These are phyloP conservation scores for Myopa tessellatipennis DNA, from an alignment of 2,888 invertebrate species.

Conservation along the genomic window DNA sequence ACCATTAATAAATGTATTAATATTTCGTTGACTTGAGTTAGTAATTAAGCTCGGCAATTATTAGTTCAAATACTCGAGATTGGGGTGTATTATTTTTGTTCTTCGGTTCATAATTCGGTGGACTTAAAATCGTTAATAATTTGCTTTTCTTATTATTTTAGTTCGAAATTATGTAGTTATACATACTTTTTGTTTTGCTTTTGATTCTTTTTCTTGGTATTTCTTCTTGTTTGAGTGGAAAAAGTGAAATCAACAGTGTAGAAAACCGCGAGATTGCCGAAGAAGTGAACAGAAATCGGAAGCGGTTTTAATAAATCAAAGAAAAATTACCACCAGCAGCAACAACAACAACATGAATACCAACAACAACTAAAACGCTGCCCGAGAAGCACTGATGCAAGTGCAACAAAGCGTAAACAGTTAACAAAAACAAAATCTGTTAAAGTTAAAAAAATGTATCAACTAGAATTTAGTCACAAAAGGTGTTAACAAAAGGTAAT, in stretches of 20 bases:
- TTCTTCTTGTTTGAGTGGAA: neutral
- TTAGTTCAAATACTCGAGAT: neutral
- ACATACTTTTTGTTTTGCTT: neutral
- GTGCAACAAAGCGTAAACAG: constrained; percentile 28
- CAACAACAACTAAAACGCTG: constrained; percentile 9
- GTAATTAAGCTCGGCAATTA: neutral
- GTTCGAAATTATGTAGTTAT: neutral
- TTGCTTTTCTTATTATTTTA: neutral
- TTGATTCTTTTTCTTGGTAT: neutral
- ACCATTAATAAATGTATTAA: neutral
- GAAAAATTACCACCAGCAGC: constrained; percentile 4
- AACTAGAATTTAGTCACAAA: constrained; percentile 4
- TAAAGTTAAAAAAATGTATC: neutral
- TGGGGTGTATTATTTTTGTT: neutral
- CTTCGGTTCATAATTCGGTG: neutral
- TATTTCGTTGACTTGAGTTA: neutral
- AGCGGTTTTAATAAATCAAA: constrained; percentile 18
- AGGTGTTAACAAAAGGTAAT: constrained; percentile 2
- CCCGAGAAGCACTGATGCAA: constrained; percentile 16
- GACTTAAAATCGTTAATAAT: no score
- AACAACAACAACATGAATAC: neutral
- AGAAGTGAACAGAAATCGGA: constrained; percentile 12
- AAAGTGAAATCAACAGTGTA: constrained; percentile 8
- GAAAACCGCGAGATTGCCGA: constrained; percentile 11
- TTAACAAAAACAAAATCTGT: constrained; percentile 7